Percentiles rank a stretch among this genome's conserved stretches.
These are phyloP conservation scores for Drosophila rubida DNA, from an alignment of 2,888 invertebrate genomes.

Conservation along the genomic window DNA sequence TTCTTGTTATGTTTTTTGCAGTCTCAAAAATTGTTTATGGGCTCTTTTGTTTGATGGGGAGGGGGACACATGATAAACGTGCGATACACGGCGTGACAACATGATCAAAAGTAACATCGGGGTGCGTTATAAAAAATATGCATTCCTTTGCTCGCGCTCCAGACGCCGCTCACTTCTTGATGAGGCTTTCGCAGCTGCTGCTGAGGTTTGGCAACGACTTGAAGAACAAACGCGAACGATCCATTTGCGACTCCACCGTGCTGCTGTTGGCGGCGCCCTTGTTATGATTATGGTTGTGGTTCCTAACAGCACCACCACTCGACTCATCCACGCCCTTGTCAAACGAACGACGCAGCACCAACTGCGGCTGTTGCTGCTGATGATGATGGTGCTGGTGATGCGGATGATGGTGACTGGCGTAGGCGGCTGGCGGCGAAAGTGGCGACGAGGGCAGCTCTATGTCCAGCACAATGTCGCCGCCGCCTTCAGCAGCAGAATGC, in stretches of 20 bases:
- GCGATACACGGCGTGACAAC: constrained; percentile 1
- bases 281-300: not conserved
- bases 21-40: constrained; percentile 79
- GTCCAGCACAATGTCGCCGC: constrained; percentile 73
- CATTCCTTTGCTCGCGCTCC: constrained; percentile 26
- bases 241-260: constrained; percentile 61
- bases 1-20: constrained; percentile 55
- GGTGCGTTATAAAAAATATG: constrained; percentile 43
- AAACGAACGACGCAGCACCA: constrained; percentile 78
- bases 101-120: constrained; percentile 9
- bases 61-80: constrained; percentile 16
- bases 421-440: constrained; percentile 72
- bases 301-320: not conserved
- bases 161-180: constrained; percentile 83
- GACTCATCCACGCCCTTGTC: constrained; percentile 76
- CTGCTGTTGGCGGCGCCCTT: constrained; percentile 27
- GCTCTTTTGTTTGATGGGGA: constrained; percentile 37
- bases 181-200: constrained; percentile 88
- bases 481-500: constrained; percentile 75
- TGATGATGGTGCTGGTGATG: constrained; percentile 39
- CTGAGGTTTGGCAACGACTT: constrained; percentile 90
- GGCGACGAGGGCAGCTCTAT: constrained; percentile 80
- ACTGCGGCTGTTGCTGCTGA: constrained; percentile 35
- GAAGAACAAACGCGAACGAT: constrained; percentile 84
- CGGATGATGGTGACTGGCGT: constrained; percentile 55